Base-by-base conservation (phyloP, 1,140 invertebrate genomes). In the Babylonia areolata region DNA sequence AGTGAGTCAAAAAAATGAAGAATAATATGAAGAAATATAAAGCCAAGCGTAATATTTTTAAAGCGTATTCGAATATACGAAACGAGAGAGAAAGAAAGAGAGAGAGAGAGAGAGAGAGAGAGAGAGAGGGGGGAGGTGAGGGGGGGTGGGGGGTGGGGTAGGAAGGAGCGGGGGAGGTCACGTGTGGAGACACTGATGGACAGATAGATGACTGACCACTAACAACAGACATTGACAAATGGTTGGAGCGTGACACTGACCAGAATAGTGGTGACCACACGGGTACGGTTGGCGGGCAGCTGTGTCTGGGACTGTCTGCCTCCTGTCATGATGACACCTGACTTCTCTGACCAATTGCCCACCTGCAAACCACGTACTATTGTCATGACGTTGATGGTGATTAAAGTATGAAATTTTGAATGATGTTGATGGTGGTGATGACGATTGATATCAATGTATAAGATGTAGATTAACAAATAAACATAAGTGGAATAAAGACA, bases 331-430 rank as follows among this genome's bases (percentile, higher is more conserved):
- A 51, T 84, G 15, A 89, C 58, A 15, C 87, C 87, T 20, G 42
- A 40, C 23, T 42, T n/a, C 9, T 58, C 78, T 23, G 85, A 85
- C 89, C 89, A 90, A 2, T 77, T 82, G 33, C 89, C 89, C 35
- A 88, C 87, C 89, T 90, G 78, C 33, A 84, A 6, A 80, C 51
- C 28, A 75, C 51, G 15, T 37, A 75, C 0, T 33, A 42, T 75
- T 12, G 40, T 46, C 15, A 33, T 69, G 33, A 71, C n/a, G n/a
- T n/a, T n/a, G n/a, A n/a, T n/a, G n/a, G n/a, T n/a, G n/a, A n/a
- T n/a, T n/a, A n/a, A n/a, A n/a, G n/a, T n/a, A n/a, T n/a, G n/a
- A n/a, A n/a, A n/a, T n/a, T n/a, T n/a, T n/a, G n/a, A n/a, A n/a
- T n/a, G n/a, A n/a, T n/a, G n/a, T n/a, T n/a, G n/a, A n/a, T n/a